Evolutionary conservation across 1,140 invertebrate species (phyloP), one percentile per base, ranked within the genome.

Genomic region (Gryllus bimaculatus): DNA sequence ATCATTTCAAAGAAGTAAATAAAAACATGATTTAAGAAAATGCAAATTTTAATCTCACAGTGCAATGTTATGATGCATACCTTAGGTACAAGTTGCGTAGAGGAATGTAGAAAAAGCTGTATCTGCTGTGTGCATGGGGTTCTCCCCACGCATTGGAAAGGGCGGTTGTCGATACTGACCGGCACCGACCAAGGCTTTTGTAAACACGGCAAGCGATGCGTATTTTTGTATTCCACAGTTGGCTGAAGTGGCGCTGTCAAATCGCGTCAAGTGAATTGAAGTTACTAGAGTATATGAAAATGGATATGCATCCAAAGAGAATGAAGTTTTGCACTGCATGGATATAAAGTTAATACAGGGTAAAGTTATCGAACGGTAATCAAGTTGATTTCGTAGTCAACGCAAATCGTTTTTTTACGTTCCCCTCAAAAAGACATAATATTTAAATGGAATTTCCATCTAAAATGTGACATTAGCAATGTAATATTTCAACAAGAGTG

Each of bases 221-320:
- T 66, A 66, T 66, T 66, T 66, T 66, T 66, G 18, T 66, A 66
- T 66, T 66, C 54, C 54, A 66, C 54, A 66, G 54, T 66, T 66
- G 10, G 18, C 54, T 66, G 18, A 66, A 66, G 54, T 66, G 54
- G 54, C 54, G 54, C 54, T 66, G 54, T 18, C 54, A 66, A 13
- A 18, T 66, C 54, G 10, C 54, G 54, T 66, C 54, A 66, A 66
- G 18, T 18, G 54, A 66, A 66, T 66, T 66, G 54, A 66, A 66
- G 18, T 66, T 10, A 18, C 18, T 66, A 18, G 18, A 66, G 18
- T 18, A 18, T 7, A 66, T 66, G 54, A 66, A 13, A 13, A 10
- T 66, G 26, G 54, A 66, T 18, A 66, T 66, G 54, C 18, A 66
- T 66, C 10, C 54, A 10, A 18, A 66, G 54, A 66, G 54, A 66